Percentiles rank a stretch among this genome's conserved stretches.
These are phyloP conservation scores for Saxidomus purpurata DNA, from an alignment of 1,140 invertebrate species.

Conservation along the genomic window DNA sequence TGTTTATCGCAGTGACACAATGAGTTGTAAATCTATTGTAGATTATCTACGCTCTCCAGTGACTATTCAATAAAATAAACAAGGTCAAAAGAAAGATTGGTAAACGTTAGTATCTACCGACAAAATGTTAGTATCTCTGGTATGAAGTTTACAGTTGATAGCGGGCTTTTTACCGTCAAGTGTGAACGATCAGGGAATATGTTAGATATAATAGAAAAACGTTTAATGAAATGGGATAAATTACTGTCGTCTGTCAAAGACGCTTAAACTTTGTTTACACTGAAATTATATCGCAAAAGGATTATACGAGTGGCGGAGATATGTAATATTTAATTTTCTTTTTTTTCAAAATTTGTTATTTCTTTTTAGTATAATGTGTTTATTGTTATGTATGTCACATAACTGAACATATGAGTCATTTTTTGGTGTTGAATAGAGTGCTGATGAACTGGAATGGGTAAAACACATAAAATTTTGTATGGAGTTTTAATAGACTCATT, in stretches of 20 bases:
- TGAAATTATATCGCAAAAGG: background rate
- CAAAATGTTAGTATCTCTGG: background rate
- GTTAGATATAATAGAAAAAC: background rate
- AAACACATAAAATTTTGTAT: no score
- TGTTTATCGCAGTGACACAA: background rate
- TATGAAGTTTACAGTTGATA: slow-evolving; percentile 25
- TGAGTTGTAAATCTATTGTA: slow-evolving; percentile 38
- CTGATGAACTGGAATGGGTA: no score
- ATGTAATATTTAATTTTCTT: no score
- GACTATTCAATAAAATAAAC: slow-evolving; percentile 10
- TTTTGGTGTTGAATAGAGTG: no score
- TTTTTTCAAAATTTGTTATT: no score
- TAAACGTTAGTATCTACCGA: slow-evolving; percentile 3
- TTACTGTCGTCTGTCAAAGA: background rate
- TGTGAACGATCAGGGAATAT: background rate
- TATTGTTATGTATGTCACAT: no score
- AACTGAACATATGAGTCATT: no score
- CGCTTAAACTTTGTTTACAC: background rate
- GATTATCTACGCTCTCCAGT: background rate
- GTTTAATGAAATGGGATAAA: background rate
- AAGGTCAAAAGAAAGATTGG: background rate
- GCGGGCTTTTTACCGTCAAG: background rate
- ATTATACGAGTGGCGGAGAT: no score
- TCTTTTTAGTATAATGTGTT: no score
- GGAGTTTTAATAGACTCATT: no score